These are phyloP conservation scores for Drosophila hydei DNA, from an alignment of 1,140 invertebrate genomes.

Conservation along the genomic window DNA sequence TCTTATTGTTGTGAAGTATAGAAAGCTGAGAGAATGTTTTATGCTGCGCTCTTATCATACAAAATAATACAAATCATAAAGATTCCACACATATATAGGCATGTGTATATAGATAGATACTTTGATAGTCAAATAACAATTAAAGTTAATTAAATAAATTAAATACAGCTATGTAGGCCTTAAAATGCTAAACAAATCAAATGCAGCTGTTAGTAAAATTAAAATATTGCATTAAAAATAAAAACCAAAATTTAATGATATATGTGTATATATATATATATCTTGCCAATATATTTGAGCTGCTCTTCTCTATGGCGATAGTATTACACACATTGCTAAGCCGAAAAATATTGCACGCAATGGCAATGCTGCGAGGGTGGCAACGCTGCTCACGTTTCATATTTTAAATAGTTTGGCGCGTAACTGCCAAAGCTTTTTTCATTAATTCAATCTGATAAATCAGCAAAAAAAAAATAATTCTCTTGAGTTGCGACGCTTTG, in stretches of 20 bases:
- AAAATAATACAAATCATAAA: constrained; percentile 71
- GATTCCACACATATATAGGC: constrained; percentile 37
- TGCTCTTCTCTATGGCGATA: no score
- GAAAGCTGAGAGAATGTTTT: constrained; percentile 12
- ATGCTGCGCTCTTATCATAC: constrained; percentile 45
- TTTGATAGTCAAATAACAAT: constrained; percentile 68
- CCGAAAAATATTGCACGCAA: no score
- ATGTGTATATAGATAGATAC: constrained; percentile 54
- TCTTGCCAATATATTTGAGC: neutral
- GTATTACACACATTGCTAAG: no score
- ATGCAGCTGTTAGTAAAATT: constrained; percentile 39
- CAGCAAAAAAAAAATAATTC: constrained; percentile 6
- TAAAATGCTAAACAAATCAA: constrained; percentile 60
- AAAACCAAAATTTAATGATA: neutral
- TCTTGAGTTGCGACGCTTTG: constrained; percentile 17
- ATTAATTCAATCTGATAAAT: no score
- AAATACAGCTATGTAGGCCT: constrained; percentile 70
- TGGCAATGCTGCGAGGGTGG: no score
- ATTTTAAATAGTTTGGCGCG: no score
- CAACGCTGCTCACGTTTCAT: no score
- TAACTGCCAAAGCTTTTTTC: no score
- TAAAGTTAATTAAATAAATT: constrained; percentile 77
- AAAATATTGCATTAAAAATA: constrained; percentile 17
- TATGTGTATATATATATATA: constrained; percentile 2
- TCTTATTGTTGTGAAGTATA: neutral